Evolutionary conservation across 1,140 invertebrate genomes (phyloP).

Genomic region (Orius insidiosus): DNA sequence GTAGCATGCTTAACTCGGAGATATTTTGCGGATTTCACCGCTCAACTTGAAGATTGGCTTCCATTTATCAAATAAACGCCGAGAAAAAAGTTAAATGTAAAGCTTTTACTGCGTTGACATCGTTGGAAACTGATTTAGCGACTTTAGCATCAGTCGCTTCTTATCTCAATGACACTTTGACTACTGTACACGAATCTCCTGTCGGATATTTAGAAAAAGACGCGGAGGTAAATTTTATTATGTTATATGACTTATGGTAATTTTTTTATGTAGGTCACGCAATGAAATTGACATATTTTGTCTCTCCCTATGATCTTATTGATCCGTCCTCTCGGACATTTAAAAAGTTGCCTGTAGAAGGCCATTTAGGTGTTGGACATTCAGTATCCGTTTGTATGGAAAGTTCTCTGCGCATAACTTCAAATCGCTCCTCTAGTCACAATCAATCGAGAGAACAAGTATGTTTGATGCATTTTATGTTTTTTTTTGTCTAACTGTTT

Average conservation of each 20-base stretch:
- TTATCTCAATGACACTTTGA: slow-evolving; percentile 69
- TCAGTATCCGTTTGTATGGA: slow-evolving; percentile 81
- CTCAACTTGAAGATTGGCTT: slow-evolving; percentile 74
- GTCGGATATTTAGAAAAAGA: slow-evolving; percentile 60
- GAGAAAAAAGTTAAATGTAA: slow-evolving; percentile 90
- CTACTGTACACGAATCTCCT: slow-evolving; percentile 74
- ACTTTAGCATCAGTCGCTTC: slow-evolving; percentile 62
- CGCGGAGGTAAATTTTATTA: slow-evolving; percentile 37
- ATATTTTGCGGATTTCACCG: slow-evolving; percentile 84
- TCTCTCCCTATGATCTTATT: slow-evolving; percentile 83
- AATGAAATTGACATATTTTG: slow-evolving; percentile 86
- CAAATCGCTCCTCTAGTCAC: slow-evolving; percentile 67
- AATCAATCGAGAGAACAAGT: slow-evolving; percentile 62
- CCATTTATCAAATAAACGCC: slow-evolving; percentile 85
- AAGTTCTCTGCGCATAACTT: slow-evolving; percentile 69
- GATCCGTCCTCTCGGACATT: slow-evolving; percentile 48
- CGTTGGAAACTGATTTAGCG: slow-evolving; percentile 79
- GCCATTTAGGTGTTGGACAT: slow-evolving; percentile 51
- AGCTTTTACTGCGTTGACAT: slow-evolving; percentile 78
- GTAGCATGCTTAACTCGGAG: slow-evolving; percentile 58
- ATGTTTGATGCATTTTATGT: slow-evolving; percentile 5
- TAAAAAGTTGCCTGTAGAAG: slow-evolving; percentile 55
- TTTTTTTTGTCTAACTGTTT: background rate
- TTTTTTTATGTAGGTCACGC: slow-evolving; percentile 51
- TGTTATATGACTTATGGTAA: background rate